Percentiles rank a stretch among this genome's conserved stretches.
Conservation (phyloP, 1,140 invertebrate genomes). For the Drosophila elegans region DNA sequence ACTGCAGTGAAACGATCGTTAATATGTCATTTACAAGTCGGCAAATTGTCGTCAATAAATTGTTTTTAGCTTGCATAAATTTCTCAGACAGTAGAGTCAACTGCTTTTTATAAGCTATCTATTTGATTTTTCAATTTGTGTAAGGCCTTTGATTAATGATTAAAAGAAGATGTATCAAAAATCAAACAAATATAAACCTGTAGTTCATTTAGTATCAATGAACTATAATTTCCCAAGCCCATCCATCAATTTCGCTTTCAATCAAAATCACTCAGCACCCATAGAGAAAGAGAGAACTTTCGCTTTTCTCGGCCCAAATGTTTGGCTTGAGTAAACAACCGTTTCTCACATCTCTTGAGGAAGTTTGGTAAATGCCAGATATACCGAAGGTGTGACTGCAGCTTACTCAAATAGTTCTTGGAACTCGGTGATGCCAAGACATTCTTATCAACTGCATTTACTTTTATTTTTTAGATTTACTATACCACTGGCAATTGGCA, state of each 20-base stretch:
- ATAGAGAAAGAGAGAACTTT: conserved; percentile 25
- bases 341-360: conserved; percentile 13
- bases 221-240: conserved; percentile 12
- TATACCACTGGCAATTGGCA: conserved; percentile 51
- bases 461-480: conserved; percentile 40
- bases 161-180: neutral
- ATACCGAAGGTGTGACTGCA: conserved; percentile 16
- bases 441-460: conserved; percentile 27
- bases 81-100: conserved; percentile 7
- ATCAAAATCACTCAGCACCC: conserved; percentile 26
- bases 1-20: conserved; percentile 65
- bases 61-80: conserved; percentile 52
- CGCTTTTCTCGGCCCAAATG: conserved; percentile 27
- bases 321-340: conserved; percentile 30
- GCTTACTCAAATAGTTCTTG: conserved; percentile 17
- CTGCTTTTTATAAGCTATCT: neutral
- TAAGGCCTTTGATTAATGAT: neutral
- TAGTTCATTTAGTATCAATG: neutral
- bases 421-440: conserved; percentile 13
- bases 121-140: conserved; percentile 12
- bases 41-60: conserved; percentile 78
- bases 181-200: neutral
- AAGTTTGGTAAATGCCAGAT: conserved; percentile 4
- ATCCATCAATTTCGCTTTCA: conserved; percentile 28
- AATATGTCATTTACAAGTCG: conserved; percentile 82